phyloP scores from a whole-genome alignment of 1,140 invertebrate species.

The Bombyx mori region DNA sequence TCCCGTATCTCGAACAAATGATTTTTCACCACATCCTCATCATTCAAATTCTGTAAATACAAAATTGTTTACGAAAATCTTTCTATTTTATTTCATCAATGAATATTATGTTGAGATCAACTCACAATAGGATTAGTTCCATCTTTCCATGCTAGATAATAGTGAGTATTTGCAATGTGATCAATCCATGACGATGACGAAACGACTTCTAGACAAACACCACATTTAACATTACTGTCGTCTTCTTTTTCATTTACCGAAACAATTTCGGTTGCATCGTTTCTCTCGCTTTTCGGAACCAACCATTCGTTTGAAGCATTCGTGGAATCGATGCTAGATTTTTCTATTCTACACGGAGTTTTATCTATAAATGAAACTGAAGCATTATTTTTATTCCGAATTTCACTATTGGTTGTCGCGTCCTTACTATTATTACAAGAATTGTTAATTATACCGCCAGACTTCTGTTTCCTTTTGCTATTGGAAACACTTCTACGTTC shows the following conservation, averaged over 20 bases:
- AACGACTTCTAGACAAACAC: slow-evolving; percentile 39
- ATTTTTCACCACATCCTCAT: slow-evolving; percentile 8
- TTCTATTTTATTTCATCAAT: no score
- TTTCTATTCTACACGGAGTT: neutral
- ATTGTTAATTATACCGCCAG: no score
- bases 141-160: slow-evolving; percentile 45
- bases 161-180: slow-evolving; percentile 34
- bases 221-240: slow-evolving; percentile 33
- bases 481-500: no score
- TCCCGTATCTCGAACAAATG: slow-evolving; percentile 13
- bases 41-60: slow-evolving; percentile 21
- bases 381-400: neutral
- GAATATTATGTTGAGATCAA: neutral
- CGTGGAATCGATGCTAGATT: neutral
- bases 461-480: no score
- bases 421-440: no score
- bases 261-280: neutral
- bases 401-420: no score
- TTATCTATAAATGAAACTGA: neutral
- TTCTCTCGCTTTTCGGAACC: neutral
- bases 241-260: neutral
- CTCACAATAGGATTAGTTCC: slow-evolving; percentile 31
- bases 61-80: neutral
- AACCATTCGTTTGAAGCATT: neutral
- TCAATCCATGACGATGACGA: slow-evolving; percentile 22